Base-by-base conservation (phyloP, 2,113 vertebrate genomes). In the Dasyornis broadbenti region DNA sequence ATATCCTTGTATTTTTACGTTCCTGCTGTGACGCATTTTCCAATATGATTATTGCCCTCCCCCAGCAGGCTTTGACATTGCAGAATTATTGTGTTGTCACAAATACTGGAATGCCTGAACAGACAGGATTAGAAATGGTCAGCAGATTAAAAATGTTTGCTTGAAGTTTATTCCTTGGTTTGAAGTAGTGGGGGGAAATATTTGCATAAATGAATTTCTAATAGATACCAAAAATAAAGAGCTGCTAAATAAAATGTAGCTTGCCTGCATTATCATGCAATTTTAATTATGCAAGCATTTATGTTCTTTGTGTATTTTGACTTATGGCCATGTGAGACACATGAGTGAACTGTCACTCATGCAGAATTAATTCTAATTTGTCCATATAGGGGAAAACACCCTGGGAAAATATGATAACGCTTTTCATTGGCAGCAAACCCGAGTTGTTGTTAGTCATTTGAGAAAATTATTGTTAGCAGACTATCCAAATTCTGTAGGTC, bases 261-360 rank as follows among this genome's bases (percentile, higher is more conserved):
- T 92, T 89, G 82, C 86, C 60, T 93, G 61, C 44, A 71, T 95
- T 90, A 86, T 83, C 88, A 78, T 83, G 64, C 6, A 5, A 35
- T 66, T 93, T 95, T 92, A 95, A 95, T 94, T 92, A 93, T 66
- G 37, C 64, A 82, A 75, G 40, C 31, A 45, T 92, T 95, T 86
- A 53, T 90, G 42, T 86, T 89, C 80, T 81, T 78, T 78, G 86
- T 93, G 61, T 89, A 42, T 84, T 96, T 93, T 96, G 90, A 96
- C 93, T 94, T 90, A 49, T 7, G 53, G 88, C 92, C 93, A 94
- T 94, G 65, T 86, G 82, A 95, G 82, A 93, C 69, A 80, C 69
- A 87, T 64, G 93, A 95, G 80, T 96, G 93, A 96, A 60, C 83
- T 89, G 69, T 96, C 95, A 72, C 64, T 96, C 90, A 94, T 49